Evolutionary conservation across 2,113 vertebrate genomes (phyloP).

Genomic region (Takifugu bimaculatus): DNA sequence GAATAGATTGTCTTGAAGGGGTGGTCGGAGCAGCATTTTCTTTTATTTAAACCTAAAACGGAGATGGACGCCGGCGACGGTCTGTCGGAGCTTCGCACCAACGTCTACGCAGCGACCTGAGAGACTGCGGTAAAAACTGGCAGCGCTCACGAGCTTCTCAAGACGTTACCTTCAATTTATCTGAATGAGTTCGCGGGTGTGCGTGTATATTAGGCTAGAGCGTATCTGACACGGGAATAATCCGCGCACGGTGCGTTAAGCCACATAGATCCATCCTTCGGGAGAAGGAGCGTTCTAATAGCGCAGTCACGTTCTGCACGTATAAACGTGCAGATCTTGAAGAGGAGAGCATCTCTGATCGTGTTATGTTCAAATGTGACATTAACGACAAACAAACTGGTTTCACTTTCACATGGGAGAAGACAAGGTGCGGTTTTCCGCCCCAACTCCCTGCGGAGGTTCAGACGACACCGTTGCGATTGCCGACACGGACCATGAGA

Average conservation of each 20-base stretch:
- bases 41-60: neutral
- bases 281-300: neutral
- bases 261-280: neutral
- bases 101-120: neutral
- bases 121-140: slow-evolving; percentile 15
- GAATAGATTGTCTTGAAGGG: no score
- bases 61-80: no score
- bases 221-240: neutral
- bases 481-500: slow-evolving; percentile 65
- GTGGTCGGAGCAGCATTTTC: no score
- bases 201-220: neutral
- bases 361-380: slow-evolving; percentile 11
- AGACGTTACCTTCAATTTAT: slow-evolving; percentile 28
- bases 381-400: neutral
- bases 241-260: neutral
- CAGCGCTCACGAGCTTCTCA: neutral
- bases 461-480: slow-evolving; percentile 23
- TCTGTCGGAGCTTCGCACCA: neutral
- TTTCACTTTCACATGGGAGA: slow-evolving; percentile 59
- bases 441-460: slow-evolving; percentile 32
- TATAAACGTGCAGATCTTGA: neutral
- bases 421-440: slow-evolving; percentile 29
- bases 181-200: slow-evolving; percentile 11
- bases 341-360: neutral
- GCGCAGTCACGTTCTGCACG: neutral